These are phyloP conservation scores for Pollimyrus isidori DNA, from an alignment of 2,113 vertebrate genomes.

Conservation along the genomic window DNA sequence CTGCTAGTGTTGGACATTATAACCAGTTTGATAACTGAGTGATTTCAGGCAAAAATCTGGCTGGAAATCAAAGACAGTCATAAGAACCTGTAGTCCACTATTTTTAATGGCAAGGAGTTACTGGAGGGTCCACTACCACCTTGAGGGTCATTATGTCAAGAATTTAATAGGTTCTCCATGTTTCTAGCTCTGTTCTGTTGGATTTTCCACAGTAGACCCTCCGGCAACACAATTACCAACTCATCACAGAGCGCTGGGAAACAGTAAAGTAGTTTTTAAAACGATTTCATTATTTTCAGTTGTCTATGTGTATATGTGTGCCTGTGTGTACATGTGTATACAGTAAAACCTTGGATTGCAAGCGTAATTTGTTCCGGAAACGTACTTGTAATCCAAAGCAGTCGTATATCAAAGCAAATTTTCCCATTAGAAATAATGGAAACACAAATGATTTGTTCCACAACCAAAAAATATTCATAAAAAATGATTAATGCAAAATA, in stretches of 20 bases:
- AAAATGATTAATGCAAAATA: too few species aligned
- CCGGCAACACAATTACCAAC: neutral
- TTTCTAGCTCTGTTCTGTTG: neutral
- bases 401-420: too few species aligned
- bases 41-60: neutral
- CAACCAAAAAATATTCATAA: too few species aligned
- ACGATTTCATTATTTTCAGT: neutral
- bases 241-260: neutral
- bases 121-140: neutral
- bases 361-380: too few species aligned
- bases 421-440: too few species aligned
- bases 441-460: too few species aligned
- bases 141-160: neutral
- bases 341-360: too few species aligned
- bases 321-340: too few species aligned
- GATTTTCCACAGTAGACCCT: neutral
- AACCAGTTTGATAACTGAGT: neutral
- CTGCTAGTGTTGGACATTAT: neutral
- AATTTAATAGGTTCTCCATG: neutral
- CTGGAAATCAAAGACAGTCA: neutral
- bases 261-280: neutral
- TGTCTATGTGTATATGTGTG: neutral
- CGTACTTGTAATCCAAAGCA: too few species aligned
- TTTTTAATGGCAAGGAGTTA: neutral
- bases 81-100: neutral